Conservation (phyloP, 2,797 vertebrate genomes). For the Hippopotamyrus pictus region DNA sequence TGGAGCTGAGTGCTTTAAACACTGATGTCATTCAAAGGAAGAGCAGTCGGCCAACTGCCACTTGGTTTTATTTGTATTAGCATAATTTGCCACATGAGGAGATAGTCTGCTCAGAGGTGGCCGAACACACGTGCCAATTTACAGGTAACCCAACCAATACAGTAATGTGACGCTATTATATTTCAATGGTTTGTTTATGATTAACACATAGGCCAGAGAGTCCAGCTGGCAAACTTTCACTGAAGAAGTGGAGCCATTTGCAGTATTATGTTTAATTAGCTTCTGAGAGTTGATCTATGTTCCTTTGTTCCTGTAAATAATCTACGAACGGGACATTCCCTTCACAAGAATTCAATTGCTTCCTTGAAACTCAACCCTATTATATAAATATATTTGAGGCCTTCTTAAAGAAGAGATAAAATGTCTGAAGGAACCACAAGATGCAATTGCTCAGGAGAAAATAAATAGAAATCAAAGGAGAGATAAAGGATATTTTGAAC, state of each 20-base stretch:
- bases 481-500: neutral
- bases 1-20: neutral
- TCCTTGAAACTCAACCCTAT: conserved; percentile 15
- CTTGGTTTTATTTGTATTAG: neutral
- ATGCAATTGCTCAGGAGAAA: conserved; percentile 6
- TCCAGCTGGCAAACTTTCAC: conserved; percentile 15
- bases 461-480: conserved; percentile 2
- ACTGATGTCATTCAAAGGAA: neutral
- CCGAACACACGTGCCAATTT: neutral
- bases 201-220: neutral
- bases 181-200: conserved; percentile 14
- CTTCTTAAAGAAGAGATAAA: neutral
- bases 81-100: conserved; percentile 5
- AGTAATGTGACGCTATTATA: conserved; percentile 11
- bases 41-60: neutral
- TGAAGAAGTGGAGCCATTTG: neutral
- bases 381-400: conserved; percentile 7
- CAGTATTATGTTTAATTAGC: conserved; percentile 8
- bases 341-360: conserved; percentile 5
- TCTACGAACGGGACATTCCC: conserved; percentile 11
- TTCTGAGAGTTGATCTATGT: neutral
- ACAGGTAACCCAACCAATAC: conserved; percentile 13
- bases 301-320: conserved; percentile 18
- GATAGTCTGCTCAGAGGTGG: conserved; percentile 9
- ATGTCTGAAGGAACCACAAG: neutral